Base-by-base conservation (phyloP, 2,797 vertebrate genomes). In the Champsocephalus esox region DNA sequence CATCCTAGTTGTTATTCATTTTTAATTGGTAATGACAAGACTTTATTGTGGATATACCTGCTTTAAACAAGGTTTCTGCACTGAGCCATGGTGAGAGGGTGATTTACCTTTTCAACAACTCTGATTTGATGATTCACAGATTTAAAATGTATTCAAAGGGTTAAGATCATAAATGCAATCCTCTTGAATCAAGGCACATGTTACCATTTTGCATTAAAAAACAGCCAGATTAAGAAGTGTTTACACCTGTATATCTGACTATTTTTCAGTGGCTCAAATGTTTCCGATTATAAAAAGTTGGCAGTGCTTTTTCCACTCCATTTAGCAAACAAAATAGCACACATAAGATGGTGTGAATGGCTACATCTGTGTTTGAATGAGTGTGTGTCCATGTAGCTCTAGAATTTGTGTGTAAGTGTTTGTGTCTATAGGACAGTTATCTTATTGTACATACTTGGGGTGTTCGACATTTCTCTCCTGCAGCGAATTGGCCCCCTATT, bases 401-500 rank as follows among this genome's bases (percentile, higher is more conserved):
- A 91, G 90, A 84, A 88, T 88, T 82, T 91, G 63, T 93, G 85
- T 93, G 85, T 91, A 91, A 88, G 89, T 94, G 87, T 96, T 96
- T 92, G 75, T 97, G 93, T 97, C 96, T 97, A 92, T 92, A 90
- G 96, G 95, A 96, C 94, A 96, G 97, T 97, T 95, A 96, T 98
- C 97, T 98, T 98, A 97, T 98, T 97, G 98, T 99, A 98, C 97
- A 97, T 98, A 99, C 98, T 99, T 99, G 97, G 98, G 98, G 97
- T 99, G 97, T 99, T 98, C 97, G 98, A 98, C 97, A 84, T 99
- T 99, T 99, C 98, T 99, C 98, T 99, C 98, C 97, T 97, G 97
- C 98, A 99, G 98, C 98, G 97, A 96, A 97, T 99, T 98, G 98
- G 97, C 97, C 98, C 34, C 97, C 97, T 97, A 97, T 97, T 99